These are phyloP conservation scores for Hormaphis cornu DNA, from an alignment of 1,140 invertebrate species.

Conservation along the genomic window DNA sequence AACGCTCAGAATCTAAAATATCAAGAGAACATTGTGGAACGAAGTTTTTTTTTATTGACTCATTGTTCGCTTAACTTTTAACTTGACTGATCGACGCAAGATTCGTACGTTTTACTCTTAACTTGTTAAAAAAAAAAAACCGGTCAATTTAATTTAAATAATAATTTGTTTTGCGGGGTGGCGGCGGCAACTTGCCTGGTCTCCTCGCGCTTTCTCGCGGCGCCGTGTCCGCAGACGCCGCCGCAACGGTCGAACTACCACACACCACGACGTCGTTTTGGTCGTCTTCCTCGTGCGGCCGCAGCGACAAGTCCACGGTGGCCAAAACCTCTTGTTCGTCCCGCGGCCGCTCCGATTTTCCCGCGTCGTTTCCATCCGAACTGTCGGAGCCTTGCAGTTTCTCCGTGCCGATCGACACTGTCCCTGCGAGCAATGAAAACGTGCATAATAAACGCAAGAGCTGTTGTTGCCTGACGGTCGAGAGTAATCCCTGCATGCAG, in stretches of 20 bases:
- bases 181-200: too few species aligned
- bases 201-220: background rate
- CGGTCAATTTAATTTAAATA: too few species aligned
- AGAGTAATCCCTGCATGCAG: too few species aligned
- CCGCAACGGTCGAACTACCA: background rate
- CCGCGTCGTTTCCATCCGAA: background rate
- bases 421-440: constrained; percentile 13
- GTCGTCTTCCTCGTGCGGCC: constrained; percentile 15
- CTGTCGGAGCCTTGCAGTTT: background rate
- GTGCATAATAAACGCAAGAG: background rate
- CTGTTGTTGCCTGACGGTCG: too few species aligned
- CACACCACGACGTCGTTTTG: constrained; percentile 6
- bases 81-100: too few species aligned
- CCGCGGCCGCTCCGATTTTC: background rate
- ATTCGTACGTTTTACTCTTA: too few species aligned
- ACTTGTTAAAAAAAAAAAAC: too few species aligned
- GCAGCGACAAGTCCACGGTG: background rate
- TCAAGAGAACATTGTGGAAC: too few species aligned
- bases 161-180: too few species aligned
- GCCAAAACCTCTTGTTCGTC: background rate
- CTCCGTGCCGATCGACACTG: constrained; percentile 10
- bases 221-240: background rate
- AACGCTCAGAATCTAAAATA: too few species aligned
- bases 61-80: too few species aligned
- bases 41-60: too few species aligned